These are phyloP conservation scores for Pycnonotus jocosus DNA, from an alignment of 2,113 vertebrate genomes.

Conservation along the genomic window DNA sequence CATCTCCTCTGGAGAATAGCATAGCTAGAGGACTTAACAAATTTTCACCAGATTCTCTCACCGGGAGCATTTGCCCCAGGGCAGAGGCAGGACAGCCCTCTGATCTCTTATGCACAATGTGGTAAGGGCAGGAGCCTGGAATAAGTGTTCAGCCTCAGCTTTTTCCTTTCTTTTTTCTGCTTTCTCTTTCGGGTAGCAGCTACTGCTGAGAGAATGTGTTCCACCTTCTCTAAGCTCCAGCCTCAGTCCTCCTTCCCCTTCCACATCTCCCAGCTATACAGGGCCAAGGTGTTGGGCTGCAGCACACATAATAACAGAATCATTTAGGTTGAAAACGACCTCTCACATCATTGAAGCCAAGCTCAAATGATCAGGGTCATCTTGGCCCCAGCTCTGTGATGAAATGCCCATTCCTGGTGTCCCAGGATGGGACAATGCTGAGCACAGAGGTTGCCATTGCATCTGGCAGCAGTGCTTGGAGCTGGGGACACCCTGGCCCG, in stretches of 20 bases:
- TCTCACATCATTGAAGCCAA: neutral
- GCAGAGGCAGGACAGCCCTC: neutral
- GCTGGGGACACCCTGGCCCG: neutral
- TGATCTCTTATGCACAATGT: neutral
- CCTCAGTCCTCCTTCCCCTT: neutral
- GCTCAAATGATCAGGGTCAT: neutral
- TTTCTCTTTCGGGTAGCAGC: neutral
- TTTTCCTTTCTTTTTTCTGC: neutral
- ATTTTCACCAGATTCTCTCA: neutral
- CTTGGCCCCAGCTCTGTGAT: neutral
- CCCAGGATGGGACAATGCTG: neutral
- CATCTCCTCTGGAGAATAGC: neutral
- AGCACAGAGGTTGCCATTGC: neutral
- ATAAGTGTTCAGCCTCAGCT: neutral
- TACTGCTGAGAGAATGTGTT: neutral
- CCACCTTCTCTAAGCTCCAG: neutral
- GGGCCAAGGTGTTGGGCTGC: neutral
- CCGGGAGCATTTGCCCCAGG: neutral
- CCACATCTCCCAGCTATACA: accelerated
- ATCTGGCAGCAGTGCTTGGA: neutral
- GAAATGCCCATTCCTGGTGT: neutral
- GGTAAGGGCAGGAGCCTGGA: neutral
- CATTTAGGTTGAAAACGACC: neutral
- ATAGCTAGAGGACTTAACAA: neutral
- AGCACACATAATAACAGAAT: neutral